Percentiles rank a stretch among this genome's conserved stretches.
Evolutionary conservation across 1,140 invertebrate genomes (phyloP).

Genomic region (Steinernema khuongi): DNA sequence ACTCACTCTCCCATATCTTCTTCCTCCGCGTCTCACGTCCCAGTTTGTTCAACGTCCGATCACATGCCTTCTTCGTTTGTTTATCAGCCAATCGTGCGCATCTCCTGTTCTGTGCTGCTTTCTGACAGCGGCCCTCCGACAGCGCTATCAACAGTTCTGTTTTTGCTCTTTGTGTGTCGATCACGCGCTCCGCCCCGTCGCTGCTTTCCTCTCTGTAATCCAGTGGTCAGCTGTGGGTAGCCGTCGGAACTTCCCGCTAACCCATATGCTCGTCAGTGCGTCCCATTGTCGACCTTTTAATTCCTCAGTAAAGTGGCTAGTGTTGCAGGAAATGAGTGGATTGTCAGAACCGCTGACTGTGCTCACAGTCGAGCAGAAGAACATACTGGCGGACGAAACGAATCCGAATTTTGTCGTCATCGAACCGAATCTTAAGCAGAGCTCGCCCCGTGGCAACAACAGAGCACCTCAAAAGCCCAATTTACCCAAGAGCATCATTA

Average conservation of each 20-base stretch:
- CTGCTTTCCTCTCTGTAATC: no score
- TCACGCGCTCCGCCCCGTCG: no score
- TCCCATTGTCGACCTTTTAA: no score
- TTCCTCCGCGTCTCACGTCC: background rate
- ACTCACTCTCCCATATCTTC: no score
- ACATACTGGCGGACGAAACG: constrained; percentile 6
- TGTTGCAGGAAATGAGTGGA: background rate
- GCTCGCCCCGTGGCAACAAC: background rate
- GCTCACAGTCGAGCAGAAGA: background rate
- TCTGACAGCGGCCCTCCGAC: background rate
- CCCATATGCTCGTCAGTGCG: background rate
- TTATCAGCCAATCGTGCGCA: background rate
- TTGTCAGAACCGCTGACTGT: background rate
- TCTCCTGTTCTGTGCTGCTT: background rate
- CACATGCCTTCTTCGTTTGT: constrained; percentile 7
- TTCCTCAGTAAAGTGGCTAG: no score
- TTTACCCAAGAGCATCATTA: background rate
- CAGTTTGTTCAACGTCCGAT: no score
- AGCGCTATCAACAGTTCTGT: no score
- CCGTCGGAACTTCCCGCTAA: no score
- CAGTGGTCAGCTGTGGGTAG: no score
- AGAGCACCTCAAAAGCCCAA: background rate
- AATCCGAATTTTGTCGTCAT: background rate
- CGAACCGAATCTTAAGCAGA: background rate
- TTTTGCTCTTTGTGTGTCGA: no score